Base-by-base conservation (phyloP, 2,113 vertebrate genomes). In the Hydropotes inermis region DNA sequence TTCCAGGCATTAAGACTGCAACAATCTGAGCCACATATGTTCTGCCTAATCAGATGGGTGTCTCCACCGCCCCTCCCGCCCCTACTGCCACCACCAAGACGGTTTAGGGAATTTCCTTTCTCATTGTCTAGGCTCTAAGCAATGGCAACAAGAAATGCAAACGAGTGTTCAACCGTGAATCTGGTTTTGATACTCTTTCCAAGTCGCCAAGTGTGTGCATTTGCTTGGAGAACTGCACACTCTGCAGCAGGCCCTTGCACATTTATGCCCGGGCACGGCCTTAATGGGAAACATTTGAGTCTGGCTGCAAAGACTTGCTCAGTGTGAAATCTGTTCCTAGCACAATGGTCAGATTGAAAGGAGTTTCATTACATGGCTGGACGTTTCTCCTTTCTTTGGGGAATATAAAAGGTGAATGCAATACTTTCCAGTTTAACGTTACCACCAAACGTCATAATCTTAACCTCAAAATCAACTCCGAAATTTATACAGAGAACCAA, bases 391-490 rank as follows among this genome's bases (percentile, higher is more conserved):
- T 96, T 97, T 97, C 97, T 97, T 95, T 94, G 97, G 97, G 98
- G 91, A 98, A 76, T 96, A 97, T 54, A 93, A 98, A 97, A 97
- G 97, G 96, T 97, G 97, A 95, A 96, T 50, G 91, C 90, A 91
- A 95, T 95, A 94, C 78, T 97, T 98, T 97, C 86, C 91, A 93
- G 95, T 97, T 91, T 96, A 97, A 97, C 95, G 93, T 97, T 95
- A 97, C 97, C 79, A 83, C 94, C 91, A 95, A 97, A 97, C 96
- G 96, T 98, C 98, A 97, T 91, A 90, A 97, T 97, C 93, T 95
- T 97, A 98, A 98, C 97, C 98, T 98, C 97, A 97, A 74, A 94
- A 97, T 97, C 70, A 19, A 97, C 91, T 95, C 89, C 91, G 74
- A 89, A 86, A 98, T 94, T 87, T 96, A 84, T 85, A 61, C 95